Evolutionary conservation across 2,888 invertebrate genomes (phyloP).

Genomic region (Drosophila formosana): DNA sequence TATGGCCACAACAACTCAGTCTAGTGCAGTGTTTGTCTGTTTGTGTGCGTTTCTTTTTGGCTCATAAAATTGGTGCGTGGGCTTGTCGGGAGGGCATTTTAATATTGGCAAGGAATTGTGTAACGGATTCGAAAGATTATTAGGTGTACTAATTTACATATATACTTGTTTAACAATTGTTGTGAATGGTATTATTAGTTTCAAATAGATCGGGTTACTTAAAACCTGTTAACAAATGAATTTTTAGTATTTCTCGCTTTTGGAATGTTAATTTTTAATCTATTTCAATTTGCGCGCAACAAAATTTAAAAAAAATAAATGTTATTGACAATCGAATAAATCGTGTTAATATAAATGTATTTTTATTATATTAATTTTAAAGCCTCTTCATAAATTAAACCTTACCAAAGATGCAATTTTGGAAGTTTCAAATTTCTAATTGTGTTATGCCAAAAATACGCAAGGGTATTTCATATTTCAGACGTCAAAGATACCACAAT

Average conservation of each 20-base stretch:
- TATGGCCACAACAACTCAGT: conserved; percentile 45
- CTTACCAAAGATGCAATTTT: neutral
- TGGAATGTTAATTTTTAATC: neutral
- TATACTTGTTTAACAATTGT: neutral
- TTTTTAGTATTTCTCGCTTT: too few relatives aligned
- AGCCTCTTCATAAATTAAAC: neutral
- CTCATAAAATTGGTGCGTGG: conserved; percentile 1
- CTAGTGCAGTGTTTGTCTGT: conserved; percentile 43
- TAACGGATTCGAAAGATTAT: neutral
- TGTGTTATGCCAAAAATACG: neutral
- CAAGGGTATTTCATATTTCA: conserved; percentile 23
- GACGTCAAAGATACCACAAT: neutral
- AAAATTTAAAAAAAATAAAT: too few relatives aligned
- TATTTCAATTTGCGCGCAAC: too few relatives aligned
- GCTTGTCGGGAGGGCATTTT: conserved; percentile 9
- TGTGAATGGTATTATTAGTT: neutral
- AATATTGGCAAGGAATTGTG: conserved; percentile 1
- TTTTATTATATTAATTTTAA: too few relatives aligned
- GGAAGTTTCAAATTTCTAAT: neutral
- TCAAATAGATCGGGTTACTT: neutral
- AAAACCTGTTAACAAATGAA: too few relatives aligned
- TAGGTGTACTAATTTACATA: neutral
- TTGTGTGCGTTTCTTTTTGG: neutral
- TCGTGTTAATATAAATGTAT: too few relatives aligned
- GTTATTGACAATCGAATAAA: too few relatives aligned